These are phyloP conservation scores for Ciona savignyi DNA, from an alignment of 23 tunicate species.

Conservation along the genomic window DNA sequence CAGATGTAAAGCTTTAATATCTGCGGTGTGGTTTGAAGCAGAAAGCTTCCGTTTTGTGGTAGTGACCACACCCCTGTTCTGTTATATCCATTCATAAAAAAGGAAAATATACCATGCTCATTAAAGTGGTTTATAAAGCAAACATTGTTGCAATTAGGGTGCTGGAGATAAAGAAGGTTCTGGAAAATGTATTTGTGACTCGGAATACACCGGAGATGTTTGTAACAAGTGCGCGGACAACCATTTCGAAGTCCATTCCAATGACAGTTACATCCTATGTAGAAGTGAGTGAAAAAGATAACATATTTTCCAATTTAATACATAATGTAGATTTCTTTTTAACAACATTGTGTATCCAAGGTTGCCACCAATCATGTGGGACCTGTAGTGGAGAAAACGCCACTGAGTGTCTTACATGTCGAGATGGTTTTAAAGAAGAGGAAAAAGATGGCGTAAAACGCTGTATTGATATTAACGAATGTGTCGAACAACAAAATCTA, in stretches of 20 bases:
- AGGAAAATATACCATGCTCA: not conserved
- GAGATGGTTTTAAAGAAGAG: slow-evolving; percentile 70
- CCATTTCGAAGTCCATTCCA: slow-evolving; percentile 56
- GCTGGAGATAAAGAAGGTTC: slow-evolving; percentile 84
- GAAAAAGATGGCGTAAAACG: slow-evolving; percentile 34
- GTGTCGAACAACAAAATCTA: slow-evolving; percentile 71
- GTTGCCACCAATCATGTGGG: slow-evolving; percentile 72
- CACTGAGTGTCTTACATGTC: slow-evolving; percentile 74
- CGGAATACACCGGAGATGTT: slow-evolving; percentile 76
- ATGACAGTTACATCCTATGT: slow-evolving; percentile 79
- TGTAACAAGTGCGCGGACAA: slow-evolving; percentile 80
- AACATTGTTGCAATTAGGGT: slow-evolving; percentile 30
- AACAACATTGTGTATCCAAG: no score
- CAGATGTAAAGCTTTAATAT: no score
- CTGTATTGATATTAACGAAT: slow-evolving; percentile 88
- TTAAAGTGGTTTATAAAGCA: not conserved
- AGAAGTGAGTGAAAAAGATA: slow-evolving; percentile 37
- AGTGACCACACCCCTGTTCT: no score
- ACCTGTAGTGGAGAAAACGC: slow-evolving; percentile 77
- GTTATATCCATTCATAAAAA: no score
- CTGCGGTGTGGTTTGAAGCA: no score
- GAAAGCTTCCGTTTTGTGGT: no score
- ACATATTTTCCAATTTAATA: no score
- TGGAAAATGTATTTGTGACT: slow-evolving; percentile 77
- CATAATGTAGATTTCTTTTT: no score